Evolutionary conservation across 2,113 vertebrate genomes (phyloP).

Genomic region (Chionis minor): DNA sequence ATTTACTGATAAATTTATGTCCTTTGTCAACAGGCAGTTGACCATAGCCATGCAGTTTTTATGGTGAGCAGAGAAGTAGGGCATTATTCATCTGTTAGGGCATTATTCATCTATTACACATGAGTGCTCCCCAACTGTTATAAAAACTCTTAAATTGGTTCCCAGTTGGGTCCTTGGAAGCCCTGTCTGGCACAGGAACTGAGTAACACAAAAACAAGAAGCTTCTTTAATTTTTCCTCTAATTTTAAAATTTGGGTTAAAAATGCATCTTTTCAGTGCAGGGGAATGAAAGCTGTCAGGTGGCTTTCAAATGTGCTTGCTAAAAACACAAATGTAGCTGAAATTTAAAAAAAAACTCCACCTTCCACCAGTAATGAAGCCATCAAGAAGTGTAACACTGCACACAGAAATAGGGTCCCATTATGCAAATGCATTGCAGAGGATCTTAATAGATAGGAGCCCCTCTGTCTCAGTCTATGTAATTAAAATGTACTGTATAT

Average conservation of each 20-base stretch:
- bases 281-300: neutral
- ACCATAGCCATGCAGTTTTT: neutral
- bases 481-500: conserved; percentile 67
- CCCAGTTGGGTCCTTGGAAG: neutral
- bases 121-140: neutral
- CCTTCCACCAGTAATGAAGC: conserved; percentile 44
- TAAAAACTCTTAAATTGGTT: neutral
- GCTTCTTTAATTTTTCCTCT: neutral
- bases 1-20: neutral
- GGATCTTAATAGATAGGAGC: conserved; percentile 34
- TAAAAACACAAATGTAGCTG: conserved; percentile 35
- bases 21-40: neutral
- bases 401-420: conserved; percentile 29
- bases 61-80: neutral
- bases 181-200: neutral
- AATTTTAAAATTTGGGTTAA: neutral
- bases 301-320: neutral
- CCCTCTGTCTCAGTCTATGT: conserved; percentile 39
- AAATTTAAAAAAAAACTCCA: neutral
- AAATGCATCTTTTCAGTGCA: conserved; percentile 12
- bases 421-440: conserved; percentile 28
- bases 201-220: neutral
- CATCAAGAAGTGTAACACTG: conserved; percentile 47
- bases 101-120: neutral
- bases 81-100: neutral